These are phyloP conservation scores for Varanus salvator DNA, from an alignment of 2,113 vertebrate species.

Conservation along the genomic window DNA sequence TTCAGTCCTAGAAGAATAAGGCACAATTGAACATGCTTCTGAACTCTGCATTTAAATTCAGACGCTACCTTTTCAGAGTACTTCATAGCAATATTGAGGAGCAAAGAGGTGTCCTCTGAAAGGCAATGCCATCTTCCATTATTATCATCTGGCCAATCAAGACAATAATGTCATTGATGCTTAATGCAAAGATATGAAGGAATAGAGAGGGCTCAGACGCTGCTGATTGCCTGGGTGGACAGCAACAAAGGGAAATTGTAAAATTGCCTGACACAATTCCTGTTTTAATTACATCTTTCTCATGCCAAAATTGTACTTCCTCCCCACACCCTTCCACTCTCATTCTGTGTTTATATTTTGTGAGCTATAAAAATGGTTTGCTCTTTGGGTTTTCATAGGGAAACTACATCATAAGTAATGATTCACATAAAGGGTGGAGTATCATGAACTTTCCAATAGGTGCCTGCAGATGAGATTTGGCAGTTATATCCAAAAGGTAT, in stretches of 20 bases:
- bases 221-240: not conserved
- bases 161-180: conserved; percentile 27
- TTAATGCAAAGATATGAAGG: not conserved
- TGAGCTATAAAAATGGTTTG: conserved; percentile 12
- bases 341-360: not conserved
- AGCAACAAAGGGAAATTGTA: not conserved
- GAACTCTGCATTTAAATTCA: conserved; percentile 7
- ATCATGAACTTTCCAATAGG: not conserved
- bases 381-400: conserved; percentile 23
- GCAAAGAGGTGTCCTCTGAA: conserved; percentile 6
- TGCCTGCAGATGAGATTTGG: not conserved
- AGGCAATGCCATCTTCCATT: conserved; percentile 23
- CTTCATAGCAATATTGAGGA: conserved; percentile 26
- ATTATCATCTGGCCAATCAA: not conserved
- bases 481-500: not conserved
- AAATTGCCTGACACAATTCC: not conserved
- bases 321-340: not conserved
- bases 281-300: not conserved
- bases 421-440: conserved; percentile 3
- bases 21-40: not conserved
- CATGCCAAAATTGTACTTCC: not conserved
- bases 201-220: not conserved
- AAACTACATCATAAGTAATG: not conserved
- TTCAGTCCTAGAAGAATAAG: conserved; percentile 20
- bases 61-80: not conserved